Percentiles rank a stretch among this genome's conserved stretches.
Evolutionary conservation across 2,888 invertebrate genomes (phyloP).

Genomic region (Orchesella flavescens): DNA sequence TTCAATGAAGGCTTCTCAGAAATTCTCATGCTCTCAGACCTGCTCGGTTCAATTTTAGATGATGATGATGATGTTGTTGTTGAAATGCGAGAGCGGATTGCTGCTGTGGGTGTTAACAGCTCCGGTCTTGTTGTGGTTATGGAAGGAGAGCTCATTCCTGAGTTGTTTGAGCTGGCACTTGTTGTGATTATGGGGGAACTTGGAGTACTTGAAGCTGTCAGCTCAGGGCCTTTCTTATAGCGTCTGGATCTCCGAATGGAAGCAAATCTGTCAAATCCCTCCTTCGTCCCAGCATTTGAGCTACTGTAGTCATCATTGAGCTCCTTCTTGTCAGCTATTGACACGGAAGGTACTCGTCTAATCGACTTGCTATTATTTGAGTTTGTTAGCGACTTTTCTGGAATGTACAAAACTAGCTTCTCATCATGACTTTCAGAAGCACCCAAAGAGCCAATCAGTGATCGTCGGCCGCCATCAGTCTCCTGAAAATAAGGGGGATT

Average conservation of each 20-base stretch:
- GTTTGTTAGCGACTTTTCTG: conserved; percentile 67
- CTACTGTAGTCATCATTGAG: conserved; percentile 28
- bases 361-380: conserved; percentile 9
- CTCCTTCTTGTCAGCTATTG: conserved; percentile 33
- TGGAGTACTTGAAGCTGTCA: conserved; percentile 61
- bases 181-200: conserved; percentile 50
- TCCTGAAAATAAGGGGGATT: conserved; percentile 73
- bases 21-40: conserved; percentile 37
- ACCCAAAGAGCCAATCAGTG: conserved; percentile 78
- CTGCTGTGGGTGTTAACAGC: conserved; percentile 33
- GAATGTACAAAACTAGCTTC: conserved; percentile 79
- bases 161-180: conserved; percentile 62
- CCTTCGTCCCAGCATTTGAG: conserved; percentile 73
- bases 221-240: conserved; percentile 79
- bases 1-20: not conserved
- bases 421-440: conserved; percentile 75
- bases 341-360: conserved; percentile 58
- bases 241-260: conserved; percentile 86
- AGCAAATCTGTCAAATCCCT: conserved; percentile 89
- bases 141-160: conserved; percentile 35
- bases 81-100: conserved; percentile 47
- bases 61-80: not conserved
- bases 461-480: conserved; percentile 78
- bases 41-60: conserved; percentile 37
- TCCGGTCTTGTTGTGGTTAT: conserved; percentile 26